Percentiles rank a stretch among this genome's conserved stretches.
phyloP scores from a whole-genome alignment of 2,888 invertebrate species.

The Xanthia togata region DNA sequence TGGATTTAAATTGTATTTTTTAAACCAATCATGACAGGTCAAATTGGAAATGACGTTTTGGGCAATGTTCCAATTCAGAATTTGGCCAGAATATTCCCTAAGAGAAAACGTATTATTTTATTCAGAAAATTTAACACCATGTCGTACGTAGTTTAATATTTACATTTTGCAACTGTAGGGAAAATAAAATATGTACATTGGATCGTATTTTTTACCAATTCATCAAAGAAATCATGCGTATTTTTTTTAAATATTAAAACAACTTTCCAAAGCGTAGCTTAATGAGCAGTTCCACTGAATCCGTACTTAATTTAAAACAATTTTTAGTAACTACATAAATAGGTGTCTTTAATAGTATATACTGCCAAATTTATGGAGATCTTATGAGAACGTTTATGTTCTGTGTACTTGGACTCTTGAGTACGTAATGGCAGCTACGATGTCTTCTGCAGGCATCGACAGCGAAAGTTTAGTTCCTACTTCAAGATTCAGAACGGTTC shows the following conservation, averaged over 20 bases:
- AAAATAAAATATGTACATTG: neutral
- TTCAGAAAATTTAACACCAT: neutral
- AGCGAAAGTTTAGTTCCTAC: neutral
- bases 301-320: neutral
- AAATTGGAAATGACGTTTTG: conserved; percentile 17
- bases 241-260: neutral
- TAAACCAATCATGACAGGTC: conserved; percentile 2
- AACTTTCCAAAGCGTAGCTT: neutral
- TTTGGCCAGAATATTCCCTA: conserved; percentile 19
- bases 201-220: too few species aligned
- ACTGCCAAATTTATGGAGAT: too few species aligned
- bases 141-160: neutral
- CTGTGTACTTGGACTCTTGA: neutral
- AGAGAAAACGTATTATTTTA: neutral
- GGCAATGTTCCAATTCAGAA: conserved; percentile 39
- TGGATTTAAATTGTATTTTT: conserved; percentile 35
- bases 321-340: too few species aligned
- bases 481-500: neutral
- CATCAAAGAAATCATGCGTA: neutral
- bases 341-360: neutral
- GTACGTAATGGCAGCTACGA: neutral
- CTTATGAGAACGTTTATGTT: neutral
- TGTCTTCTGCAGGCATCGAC: neutral
- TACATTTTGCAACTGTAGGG: neutral
- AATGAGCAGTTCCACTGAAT: neutral